phyloP scores from a whole-genome alignment of 1,140 invertebrate species.

The Drosophila willistoni region DNA sequence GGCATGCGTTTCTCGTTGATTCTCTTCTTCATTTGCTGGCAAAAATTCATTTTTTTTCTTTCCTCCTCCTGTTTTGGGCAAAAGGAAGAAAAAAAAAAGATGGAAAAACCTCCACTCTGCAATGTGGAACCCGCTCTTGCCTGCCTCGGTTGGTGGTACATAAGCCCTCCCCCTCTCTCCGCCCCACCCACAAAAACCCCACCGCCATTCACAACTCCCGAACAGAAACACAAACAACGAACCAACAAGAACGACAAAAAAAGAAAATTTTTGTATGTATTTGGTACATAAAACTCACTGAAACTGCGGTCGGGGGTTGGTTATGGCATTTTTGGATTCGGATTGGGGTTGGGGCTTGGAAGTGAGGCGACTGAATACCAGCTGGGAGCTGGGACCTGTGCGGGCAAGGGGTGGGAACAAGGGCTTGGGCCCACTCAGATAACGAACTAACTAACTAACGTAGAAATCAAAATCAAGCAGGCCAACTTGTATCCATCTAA shows the following conservation, averaged over 20 bases:
- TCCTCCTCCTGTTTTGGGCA: conserved; percentile 51
- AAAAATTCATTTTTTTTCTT: conserved; percentile 42
- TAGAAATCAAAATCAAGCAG: conserved; percentile 63
- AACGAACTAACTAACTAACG: conserved; percentile 76
- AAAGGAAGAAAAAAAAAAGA: conserved; percentile 17
- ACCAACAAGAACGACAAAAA: conserved; percentile 3
- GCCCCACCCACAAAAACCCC: conserved; percentile 3
- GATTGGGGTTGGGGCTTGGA: neutral
- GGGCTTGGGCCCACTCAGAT: conserved; percentile 43
- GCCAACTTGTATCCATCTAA: conserved; percentile 26
- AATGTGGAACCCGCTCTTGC: neutral
- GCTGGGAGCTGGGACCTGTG: neutral
- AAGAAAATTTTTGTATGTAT: conserved; percentile 4
- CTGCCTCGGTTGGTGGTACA: conserved; percentile 7
- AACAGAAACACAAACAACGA: conserved; percentile 23
- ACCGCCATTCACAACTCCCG: conserved; percentile 24
- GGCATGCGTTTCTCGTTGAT: conserved; percentile 25
- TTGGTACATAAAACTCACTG: conserved; percentile 33
- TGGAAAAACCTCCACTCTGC: neutral
- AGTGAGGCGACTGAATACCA: neutral
- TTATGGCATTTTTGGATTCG: conserved; percentile 9
- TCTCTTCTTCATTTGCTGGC: conserved; percentile 68
- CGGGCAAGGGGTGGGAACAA: conserved; percentile 29
- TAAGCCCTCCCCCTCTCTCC: conserved; percentile 20
- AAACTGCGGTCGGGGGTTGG: conserved; percentile 12